Evolutionary conservation across 2,888 invertebrate genomes (phyloP), one percentile per base, ranked within the genome.

Genomic region (Synergus itoensis): DNA sequence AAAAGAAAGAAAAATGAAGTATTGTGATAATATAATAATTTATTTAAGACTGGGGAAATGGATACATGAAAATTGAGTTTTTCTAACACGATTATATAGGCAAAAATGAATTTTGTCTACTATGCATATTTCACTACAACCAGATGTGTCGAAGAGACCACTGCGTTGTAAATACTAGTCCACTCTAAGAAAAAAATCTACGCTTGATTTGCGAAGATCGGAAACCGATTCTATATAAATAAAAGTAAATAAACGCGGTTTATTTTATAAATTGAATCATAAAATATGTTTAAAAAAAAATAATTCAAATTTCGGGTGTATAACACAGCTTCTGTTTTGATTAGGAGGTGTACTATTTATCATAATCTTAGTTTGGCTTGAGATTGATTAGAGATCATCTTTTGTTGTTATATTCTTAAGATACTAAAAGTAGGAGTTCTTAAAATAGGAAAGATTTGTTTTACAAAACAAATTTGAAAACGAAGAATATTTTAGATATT

Each of bases 11-110:
- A 60, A 60, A 21, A 60, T 60, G 18, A 21, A 60, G 60, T 21
- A 60, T 60, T 60, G 60, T 60, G 21, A 60, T 60, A 60, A 60
- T 60, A 60, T 60, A 60, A 60, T 60, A 60, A 60, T 21, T 60
- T 18, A 60, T 60, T 21, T 60, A 60, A 60, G 60, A 60, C 60
- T 18, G 60, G 60, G 60, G 21, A 60, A 60, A 28, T 53, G 53
- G 53, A 53, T 53, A 53, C n/a, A 53, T 53, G 53, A 53, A 53
- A 53, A 53, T 53, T 2, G 9, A n/a, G 53, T 53, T 53, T 53
- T 53, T 53, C 53, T 53, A 53, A 53, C 53, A 53, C 8, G n/a
- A n/a, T 53, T 53, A 53, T 53, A n/a, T 9, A n/a, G 53, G 9
- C 53, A 53, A 53, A 9, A 53, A n/a, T 53, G n/a, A n/a, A n/a